A percentile compares a stretch with the other conserved stretches of the same genome.
Conservation (phyloP, 2,113 vertebrate species). For the Apteryx mantelli region DNA sequence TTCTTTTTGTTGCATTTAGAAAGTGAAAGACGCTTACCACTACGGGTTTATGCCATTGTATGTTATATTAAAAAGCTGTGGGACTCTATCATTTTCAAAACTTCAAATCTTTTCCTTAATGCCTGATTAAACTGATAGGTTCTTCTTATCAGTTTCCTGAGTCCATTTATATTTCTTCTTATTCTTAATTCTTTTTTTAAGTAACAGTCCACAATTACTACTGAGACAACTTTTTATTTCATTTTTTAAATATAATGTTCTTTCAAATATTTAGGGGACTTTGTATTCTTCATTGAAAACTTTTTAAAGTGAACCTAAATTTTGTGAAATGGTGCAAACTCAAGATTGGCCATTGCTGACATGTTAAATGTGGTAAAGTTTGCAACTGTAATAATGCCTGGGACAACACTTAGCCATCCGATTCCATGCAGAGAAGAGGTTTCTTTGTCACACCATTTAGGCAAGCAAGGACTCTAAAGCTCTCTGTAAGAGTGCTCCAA, state of each 20-base stretch:
- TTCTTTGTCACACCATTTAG: neutral
- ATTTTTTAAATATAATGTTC: neutral
- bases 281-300: neutral
- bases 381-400: neutral
- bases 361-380: neutral
- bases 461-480: neutral
- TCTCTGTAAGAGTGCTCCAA: neutral
- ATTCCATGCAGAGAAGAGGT: neutral
- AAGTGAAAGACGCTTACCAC: neutral
- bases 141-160: neutral
- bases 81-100: neutral
- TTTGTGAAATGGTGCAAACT: neutral
- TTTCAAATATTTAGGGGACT: neutral
- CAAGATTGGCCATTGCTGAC: neutral
- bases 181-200: neutral
- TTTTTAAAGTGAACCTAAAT: neutral
- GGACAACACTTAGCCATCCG: neutral
- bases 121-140: neutral
- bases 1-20: neutral
- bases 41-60: neutral
- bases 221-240: neutral
- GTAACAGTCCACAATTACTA: neutral
- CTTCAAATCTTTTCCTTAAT: accelerated
- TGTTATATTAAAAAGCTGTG: neutral
- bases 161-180: neutral